Evolutionary conservation across 2,888 invertebrate species (phyloP).

Genomic region (Mythimna ferrago): DNA sequence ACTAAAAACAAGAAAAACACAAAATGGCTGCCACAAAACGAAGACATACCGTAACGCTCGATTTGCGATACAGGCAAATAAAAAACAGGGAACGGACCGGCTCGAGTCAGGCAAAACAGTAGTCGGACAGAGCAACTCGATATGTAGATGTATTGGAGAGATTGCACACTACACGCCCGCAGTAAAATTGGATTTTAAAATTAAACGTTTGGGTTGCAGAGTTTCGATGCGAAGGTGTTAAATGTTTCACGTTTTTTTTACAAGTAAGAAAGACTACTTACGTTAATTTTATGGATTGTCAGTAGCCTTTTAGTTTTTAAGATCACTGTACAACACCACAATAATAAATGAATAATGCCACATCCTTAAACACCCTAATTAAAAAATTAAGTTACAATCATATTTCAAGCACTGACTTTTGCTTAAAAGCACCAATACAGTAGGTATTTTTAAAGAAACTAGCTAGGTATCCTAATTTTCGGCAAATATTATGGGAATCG

Average conservation of each 20-base stretch:
- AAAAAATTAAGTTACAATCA: no score
- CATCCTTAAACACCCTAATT: no score
- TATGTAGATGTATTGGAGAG: constrained; percentile 78
- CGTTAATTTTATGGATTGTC: background rate
- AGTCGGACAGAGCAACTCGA: constrained; percentile 84
- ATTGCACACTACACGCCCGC: constrained; percentile 76
- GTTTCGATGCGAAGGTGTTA: constrained; percentile 30
- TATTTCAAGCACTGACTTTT: no score
- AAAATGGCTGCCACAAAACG: constrained; percentile 66
- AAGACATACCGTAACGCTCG: constrained; percentile 77
- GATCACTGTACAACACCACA: no score
- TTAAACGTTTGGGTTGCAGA: constrained; percentile 49
- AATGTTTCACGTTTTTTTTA: constrained; percentile 11
- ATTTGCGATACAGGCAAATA: constrained; percentile 76
- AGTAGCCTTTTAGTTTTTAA: background rate
- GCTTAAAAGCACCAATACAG: no score
- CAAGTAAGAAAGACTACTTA: background rate
- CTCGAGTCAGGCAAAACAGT: constrained; percentile 78
- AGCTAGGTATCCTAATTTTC: no score
- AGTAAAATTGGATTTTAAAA: constrained; percentile 68
- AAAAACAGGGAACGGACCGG: constrained; percentile 67
- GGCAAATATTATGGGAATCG: no score
- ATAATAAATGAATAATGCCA: no score
- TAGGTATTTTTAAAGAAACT: no score
- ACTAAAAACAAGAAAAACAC: constrained; percentile 64